phyloP scores from a whole-genome alignment of 2,888 invertebrate species.

The Aromia moschata region DNA sequence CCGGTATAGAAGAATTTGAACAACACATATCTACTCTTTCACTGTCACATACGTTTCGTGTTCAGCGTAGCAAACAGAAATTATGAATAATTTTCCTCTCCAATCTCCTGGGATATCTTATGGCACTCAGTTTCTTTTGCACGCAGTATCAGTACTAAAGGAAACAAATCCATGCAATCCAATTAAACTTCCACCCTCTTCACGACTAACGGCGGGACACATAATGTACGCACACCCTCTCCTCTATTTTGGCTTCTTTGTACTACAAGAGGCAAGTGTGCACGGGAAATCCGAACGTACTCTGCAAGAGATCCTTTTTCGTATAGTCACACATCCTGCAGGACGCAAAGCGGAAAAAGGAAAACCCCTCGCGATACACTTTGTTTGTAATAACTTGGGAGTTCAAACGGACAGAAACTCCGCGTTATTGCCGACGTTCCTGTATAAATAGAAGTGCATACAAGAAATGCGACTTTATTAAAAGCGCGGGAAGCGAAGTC shows the following conservation, averaged over 20 bases:
- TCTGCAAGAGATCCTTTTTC: constrained; percentile 11
- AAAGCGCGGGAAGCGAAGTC: too few species aligned
- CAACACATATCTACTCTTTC: too few species aligned
- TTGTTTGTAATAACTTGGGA: constrained; percentile 13
- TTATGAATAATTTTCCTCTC: too few species aligned
- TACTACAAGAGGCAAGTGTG: constrained; percentile 13
- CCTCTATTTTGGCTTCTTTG: constrained; percentile 18
- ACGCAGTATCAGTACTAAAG: constrained; percentile 3
- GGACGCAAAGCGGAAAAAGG: constrained; percentile 3
- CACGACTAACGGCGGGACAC: constrained; percentile 8
- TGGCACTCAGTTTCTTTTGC: too few species aligned
- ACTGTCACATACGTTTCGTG: too few species aligned
- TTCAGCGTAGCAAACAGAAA: too few species aligned
- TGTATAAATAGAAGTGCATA: too few species aligned
- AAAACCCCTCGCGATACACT: constrained; percentile 10
- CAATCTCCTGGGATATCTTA: too few species aligned
- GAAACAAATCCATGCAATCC: constrained; percentile 29
- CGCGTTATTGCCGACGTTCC: too few species aligned
- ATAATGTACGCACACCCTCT: constrained; percentile 13
- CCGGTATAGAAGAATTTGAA: too few species aligned
- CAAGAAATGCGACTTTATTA: too few species aligned
- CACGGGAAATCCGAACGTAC: constrained; percentile 6
- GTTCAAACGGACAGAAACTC: constrained; percentile 6
- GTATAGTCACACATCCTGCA: constrained; percentile 6
- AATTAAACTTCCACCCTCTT: constrained; percentile 29